These are phyloP conservation scores for Allobates femoralis DNA, from an alignment of 2,797 vertebrate genomes.

Conservation along the genomic window DNA sequence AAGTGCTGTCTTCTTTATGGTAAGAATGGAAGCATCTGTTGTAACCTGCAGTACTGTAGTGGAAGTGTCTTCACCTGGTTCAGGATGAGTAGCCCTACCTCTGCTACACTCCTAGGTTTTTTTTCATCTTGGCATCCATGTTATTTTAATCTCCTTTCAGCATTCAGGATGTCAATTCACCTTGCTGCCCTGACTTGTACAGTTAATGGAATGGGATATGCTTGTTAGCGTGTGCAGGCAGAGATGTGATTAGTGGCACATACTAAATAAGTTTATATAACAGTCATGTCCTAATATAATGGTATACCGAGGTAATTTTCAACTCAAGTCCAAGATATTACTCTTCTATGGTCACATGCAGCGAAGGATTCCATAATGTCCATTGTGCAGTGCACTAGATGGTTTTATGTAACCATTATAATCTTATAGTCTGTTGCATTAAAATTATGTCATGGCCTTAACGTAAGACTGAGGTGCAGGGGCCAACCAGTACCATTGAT, in stretches of 20 bases:
- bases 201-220: constrained; percentile 73
- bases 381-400: not conserved
- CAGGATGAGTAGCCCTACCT: constrained; percentile 74
- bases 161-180: constrained; percentile 76
- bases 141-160: constrained; percentile 77
- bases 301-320: not conserved
- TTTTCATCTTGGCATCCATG: constrained; percentile 77
- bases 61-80: constrained; percentile 75
- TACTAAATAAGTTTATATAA: constrained; percentile 71
- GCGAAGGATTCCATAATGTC: not conserved
- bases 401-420: not conserved
- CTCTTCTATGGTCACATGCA: not conserved
- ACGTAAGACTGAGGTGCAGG: not conserved
- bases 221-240: constrained; percentile 74
- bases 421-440: not conserved
- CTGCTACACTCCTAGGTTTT: constrained; percentile 73
- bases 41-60: constrained; percentile 71
- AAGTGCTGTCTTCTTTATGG: constrained; percentile 55
- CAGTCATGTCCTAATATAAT: constrained; percentile 45
- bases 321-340: not conserved
- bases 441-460: not conserved
- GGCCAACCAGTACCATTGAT: no score
- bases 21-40: constrained; percentile 63
- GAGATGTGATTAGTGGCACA: constrained; percentile 71
- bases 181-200: constrained; percentile 76